Evolutionary conservation across 2,888 invertebrate genomes (phyloP), one percentile per base, ranked within the genome.

Genomic region (Apantesis nais): DNA sequence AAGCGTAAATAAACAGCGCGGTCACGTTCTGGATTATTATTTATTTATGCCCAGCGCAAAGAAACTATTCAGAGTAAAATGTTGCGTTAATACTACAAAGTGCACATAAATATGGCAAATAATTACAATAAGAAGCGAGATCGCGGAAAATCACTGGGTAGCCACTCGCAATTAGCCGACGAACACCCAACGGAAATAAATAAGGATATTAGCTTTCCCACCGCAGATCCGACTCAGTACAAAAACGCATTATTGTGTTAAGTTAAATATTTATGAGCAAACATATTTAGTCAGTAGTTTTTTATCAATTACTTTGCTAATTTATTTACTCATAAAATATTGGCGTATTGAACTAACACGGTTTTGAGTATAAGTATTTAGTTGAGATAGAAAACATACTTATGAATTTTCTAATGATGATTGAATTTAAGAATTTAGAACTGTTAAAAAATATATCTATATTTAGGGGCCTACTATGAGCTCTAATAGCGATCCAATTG

Each of bases 181-280:
- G 90, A 92, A 93, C 93, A 92, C 92, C 92, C 92, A 88, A 85
- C 91, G 92, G 92, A 94, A 91, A 94, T 93, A 93, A 93, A 93
- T 93, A 93, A 93, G 90, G 91, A 93, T 93, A 91, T 93, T 92
- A 88, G 85, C 83, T 88, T 84, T 80, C 79, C 83, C 76, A 78
- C 85, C 88, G 82, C 85, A 84, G 82, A 88, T 88, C 85, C 85
- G 78, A 86, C 83, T 80, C 79, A 72, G 85, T 86, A 89, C 89
- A 89, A 92, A 92, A 92, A 88, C 89, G 89, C 90, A 89, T 88
- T 87, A 89, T 87, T 88, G 83, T 86, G 83, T 80, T 82, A 79
- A 82, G 80, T 80, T 78, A 82, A 70, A 76, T 66, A 65, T 65
- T 74, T 80, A 72, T 76, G 71, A 25, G 52, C 55, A 73, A 2